phyloP scores from a whole-genome alignment of 2,113 vertebrate species.

The Puffinus mauretanicus region DNA sequence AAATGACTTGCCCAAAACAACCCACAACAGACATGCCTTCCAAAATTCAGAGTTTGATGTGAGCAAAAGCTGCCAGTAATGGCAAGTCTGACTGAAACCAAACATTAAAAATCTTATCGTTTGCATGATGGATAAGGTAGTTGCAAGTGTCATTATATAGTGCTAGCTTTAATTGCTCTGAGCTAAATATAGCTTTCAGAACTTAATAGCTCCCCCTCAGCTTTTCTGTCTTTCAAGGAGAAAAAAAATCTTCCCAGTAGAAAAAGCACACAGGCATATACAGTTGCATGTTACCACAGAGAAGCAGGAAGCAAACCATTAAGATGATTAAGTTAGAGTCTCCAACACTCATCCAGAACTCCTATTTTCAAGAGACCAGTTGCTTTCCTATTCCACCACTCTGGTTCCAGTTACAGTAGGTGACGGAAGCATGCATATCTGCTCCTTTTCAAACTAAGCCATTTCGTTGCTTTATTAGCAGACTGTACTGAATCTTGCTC shows the following conservation, averaged over 20 bases:
- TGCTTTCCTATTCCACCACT: neutral
- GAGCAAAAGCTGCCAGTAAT: neutral
- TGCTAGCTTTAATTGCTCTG: neutral
- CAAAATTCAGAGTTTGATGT: neutral
- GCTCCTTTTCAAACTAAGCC: neutral
- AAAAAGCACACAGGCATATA: neutral
- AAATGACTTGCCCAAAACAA: neutral
- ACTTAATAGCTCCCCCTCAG: neutral
- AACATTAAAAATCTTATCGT: neutral
- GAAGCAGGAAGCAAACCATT: neutral
- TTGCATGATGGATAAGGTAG: neutral
- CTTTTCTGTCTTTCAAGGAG: neutral
- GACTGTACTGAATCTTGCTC: neutral
- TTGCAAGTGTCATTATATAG: neutral
- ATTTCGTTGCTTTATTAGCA: neutral
- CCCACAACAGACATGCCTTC: neutral
- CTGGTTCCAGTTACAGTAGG: neutral
- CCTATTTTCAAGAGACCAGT: neutral
- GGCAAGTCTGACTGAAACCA: neutral
- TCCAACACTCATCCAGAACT: neutral
- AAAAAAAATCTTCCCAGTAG: neutral
- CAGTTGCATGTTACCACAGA: neutral
- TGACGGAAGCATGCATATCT: neutral
- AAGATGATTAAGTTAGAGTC: neutral
- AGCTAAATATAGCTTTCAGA: conserved; percentile 20